These are phyloP conservation scores for Lophotis ruficrista DNA, from an alignment of 2,113 vertebrate species.

Conservation along the genomic window DNA sequence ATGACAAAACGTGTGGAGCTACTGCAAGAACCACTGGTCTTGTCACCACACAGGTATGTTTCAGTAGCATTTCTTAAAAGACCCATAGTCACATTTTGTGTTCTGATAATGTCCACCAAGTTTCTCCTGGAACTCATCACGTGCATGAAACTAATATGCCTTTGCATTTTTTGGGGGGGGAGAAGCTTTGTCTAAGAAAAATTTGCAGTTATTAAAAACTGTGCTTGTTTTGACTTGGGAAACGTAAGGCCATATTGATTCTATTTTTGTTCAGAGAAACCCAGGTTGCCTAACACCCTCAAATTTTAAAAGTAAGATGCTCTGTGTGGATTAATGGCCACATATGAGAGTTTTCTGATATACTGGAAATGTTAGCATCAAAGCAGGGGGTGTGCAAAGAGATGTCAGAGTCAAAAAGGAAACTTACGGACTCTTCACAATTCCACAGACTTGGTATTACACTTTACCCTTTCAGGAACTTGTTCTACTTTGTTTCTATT, in stretches of 20 bases:
- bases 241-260: background rate
- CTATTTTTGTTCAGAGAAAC: background rate
- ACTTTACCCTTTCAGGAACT: background rate
- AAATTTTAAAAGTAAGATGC: background rate
- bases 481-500: background rate
- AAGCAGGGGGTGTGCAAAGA: background rate
- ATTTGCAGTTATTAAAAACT: background rate
- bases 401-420: background rate
- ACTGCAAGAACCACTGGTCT: background rate
- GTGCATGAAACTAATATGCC: background rate
- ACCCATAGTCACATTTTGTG: background rate
- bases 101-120: background rate
- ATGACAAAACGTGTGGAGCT: background rate
- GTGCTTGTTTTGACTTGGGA: background rate
- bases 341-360: background rate
- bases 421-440: background rate
- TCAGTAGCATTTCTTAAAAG: background rate
- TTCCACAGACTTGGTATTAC: background rate
- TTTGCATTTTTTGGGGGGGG: fast-evolving
- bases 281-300: background rate
- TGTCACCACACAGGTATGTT: fast-evolving
- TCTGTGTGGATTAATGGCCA: background rate
- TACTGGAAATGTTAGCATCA: background rate
- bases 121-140: background rate
- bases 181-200: background rate